These are phyloP conservation scores for Drosophila mercatorum DNA, from an alignment of 2,888 invertebrate species.

Conservation along the genomic window DNA sequence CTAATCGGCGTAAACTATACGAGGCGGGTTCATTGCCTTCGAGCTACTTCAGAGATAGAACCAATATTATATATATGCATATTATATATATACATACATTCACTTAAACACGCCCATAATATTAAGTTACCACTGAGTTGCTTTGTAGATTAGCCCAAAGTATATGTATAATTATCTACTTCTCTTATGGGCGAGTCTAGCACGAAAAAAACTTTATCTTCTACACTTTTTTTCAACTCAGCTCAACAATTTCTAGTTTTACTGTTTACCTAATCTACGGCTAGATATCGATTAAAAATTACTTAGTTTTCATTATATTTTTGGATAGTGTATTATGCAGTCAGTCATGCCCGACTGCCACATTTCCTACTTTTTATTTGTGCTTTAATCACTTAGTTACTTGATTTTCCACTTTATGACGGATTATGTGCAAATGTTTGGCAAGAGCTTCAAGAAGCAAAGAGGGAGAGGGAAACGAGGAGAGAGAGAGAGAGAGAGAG, in stretches of 20 bases:
- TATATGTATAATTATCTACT: background rate
- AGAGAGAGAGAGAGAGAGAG: background rate
- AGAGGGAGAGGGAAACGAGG: background rate
- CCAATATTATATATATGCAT: no score
- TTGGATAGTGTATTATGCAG: background rate
- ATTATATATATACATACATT: no score
- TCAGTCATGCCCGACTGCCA: background rate
- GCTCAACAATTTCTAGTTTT: background rate
- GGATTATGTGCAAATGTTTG: slow-evolving; percentile 76
- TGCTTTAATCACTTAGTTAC: slow-evolving; percentile 73
- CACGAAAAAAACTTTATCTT: background rate
- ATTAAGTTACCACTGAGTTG: no score
- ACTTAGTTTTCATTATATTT: background rate
- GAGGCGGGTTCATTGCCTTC: no score
- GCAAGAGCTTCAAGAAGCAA: slow-evolving; percentile 17
- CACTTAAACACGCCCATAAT: no score
- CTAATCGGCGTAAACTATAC: no score
- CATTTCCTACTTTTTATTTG: slow-evolving; percentile 24
- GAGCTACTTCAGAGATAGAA: no score
- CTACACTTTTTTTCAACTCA: background rate
- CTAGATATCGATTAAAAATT: background rate
- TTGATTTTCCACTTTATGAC: slow-evolving; percentile 79
- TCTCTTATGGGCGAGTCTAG: background rate
- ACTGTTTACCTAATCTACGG: background rate
- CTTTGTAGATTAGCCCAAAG: no score